These are phyloP conservation scores for Vultur gryphus DNA, from an alignment of 2,797 vertebrate genomes.

Conservation along the genomic window DNA sequence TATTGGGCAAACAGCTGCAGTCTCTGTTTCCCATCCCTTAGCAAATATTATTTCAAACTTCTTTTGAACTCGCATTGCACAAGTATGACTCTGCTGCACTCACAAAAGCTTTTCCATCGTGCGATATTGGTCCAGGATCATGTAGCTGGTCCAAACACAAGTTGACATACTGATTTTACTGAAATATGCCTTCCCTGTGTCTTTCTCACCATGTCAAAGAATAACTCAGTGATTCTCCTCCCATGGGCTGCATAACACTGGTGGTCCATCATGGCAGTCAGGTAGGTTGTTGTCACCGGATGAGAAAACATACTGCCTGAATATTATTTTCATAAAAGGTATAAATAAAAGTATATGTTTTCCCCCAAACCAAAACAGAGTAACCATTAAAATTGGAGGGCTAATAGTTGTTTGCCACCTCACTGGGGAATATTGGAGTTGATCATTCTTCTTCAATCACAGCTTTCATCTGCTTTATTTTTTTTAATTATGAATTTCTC, in stretches of 20 bases:
- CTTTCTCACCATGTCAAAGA: background rate
- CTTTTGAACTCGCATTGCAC: background rate
- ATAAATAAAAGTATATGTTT: background rate
- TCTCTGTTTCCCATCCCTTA: background rate
- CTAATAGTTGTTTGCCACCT: background rate
- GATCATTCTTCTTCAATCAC: background rate
- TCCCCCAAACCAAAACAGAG: background rate
- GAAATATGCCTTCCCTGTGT: background rate
- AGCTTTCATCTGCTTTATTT: background rate
- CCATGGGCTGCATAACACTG: background rate
- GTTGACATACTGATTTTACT: background rate
- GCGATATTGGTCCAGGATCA: background rate
- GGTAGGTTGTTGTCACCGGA: background rate
- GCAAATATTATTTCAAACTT: slow-evolving; percentile 46
- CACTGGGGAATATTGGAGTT: background rate
- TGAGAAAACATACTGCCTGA: background rate
- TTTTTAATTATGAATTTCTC: background rate
- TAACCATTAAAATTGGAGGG: background rate
- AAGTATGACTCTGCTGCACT: background rate
- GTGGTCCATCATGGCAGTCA: background rate
- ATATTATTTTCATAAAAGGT: background rate
- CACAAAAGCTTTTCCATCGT: background rate
- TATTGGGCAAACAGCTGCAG: slow-evolving; percentile 31
- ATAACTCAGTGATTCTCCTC: background rate
- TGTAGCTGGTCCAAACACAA: background rate